Evolutionary conservation across 1,140 invertebrate species (phyloP).

Genomic region (Lithobius niger): DNA sequence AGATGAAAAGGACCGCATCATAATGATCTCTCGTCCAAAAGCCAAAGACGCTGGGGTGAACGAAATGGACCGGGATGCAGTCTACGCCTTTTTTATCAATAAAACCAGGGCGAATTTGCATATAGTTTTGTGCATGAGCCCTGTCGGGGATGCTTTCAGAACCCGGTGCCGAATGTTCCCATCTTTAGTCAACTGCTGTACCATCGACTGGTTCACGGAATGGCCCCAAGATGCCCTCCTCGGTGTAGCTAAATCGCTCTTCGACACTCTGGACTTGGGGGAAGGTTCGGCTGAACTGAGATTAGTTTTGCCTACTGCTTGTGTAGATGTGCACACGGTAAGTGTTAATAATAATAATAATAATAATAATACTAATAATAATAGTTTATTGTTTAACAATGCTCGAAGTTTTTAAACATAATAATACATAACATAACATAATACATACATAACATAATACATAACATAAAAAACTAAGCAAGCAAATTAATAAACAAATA

Average conservation of each 20-base stretch:
- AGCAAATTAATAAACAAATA: too few species aligned
- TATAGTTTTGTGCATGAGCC: conserved; percentile 77
- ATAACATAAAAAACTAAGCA: too few species aligned
- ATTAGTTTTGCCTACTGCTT: not conserved
- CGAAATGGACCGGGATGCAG: conserved; percentile 52
- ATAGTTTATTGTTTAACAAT: too few species aligned
- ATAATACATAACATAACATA: too few species aligned
- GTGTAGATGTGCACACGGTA: not conserved
- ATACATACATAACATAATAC: too few species aligned
- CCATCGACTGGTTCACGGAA: conserved; percentile 36
- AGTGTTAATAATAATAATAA: too few species aligned
- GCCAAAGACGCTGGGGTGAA: conserved; percentile 54
- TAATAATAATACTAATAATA: too few species aligned
- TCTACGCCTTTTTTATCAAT: conserved; percentile 69
- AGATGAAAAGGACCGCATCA: conserved; percentile 68
- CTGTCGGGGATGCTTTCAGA: conserved; percentile 69
- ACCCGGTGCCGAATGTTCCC: conserved; percentile 38
- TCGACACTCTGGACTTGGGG: conserved; percentile 21
- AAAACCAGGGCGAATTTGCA: conserved; percentile 64
- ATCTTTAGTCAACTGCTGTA: conserved; percentile 36
- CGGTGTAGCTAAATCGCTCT: conserved; percentile 52
- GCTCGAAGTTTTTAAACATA: too few species aligned
- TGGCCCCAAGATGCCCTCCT: conserved; percentile 45
- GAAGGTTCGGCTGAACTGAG: not conserved
- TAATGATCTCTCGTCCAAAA: conserved; percentile 49